A percentile compares a stretch with the other conserved stretches of the same genome.
phyloP scores from a whole-genome alignment of 1,140 invertebrate genomes.

The Helicoverpa armigera region DNA sequence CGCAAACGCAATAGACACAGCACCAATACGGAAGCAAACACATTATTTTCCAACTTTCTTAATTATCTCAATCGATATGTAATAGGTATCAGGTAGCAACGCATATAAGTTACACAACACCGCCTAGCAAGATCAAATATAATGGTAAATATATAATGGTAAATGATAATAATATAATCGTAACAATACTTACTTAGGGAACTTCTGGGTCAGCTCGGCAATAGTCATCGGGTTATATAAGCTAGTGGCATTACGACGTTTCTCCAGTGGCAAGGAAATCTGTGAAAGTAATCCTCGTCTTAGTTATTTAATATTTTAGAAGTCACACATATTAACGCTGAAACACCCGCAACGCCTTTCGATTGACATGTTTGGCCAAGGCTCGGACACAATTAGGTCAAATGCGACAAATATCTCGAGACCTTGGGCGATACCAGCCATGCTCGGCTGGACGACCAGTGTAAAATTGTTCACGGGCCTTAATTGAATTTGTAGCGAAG shows the following conservation, averaged over 20 bases:
- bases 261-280: conserved; percentile 96
- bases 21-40: too few species aligned
- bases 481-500: conserved; percentile 61
- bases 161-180: too few species aligned
- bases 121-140: not conserved
- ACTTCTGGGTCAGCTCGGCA: conserved; percentile 90
- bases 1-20: not conserved
- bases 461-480: conserved; percentile 48
- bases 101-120: too few species aligned
- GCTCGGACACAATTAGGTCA: conserved; percentile 54
- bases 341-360: conserved; percentile 9
- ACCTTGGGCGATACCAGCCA: conserved; percentile 49
- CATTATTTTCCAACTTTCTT: too few species aligned
- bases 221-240: conserved; percentile 97
- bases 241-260: conserved; percentile 95
- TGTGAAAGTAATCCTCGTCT: conserved; percentile 73
- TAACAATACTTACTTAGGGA: conserved; percentile 85
- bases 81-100: not conserved
- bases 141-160: too few species aligned
- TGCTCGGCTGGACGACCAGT: conserved; percentile 32
- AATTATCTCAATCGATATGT: not conserved
- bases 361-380: conserved; percentile 48
- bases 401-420: conserved; percentile 54
- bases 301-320: too few species aligned
- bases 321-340: not conserved